Evolutionary conservation across 92 coral and sea anemone genomes (phyloP).

Genomic region (Parazoanthus swiftii): DNA sequence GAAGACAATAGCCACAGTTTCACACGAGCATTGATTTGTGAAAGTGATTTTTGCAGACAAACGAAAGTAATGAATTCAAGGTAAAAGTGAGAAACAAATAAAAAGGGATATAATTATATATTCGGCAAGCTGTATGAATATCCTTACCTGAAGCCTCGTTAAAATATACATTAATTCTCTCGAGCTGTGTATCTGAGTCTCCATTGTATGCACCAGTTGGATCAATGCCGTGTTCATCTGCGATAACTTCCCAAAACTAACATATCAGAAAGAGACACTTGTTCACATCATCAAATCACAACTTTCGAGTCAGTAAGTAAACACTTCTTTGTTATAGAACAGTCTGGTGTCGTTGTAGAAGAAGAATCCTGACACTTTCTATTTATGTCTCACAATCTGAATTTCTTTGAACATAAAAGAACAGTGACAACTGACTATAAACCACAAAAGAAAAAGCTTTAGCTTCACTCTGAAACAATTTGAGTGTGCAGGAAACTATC

Average conservation of each 20-base stretch:
- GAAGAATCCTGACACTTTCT: background rate
- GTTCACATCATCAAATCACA: background rate
- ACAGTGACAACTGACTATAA: constrained; percentile 11
- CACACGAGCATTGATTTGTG: background rate
- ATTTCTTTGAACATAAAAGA: constrained; percentile 8
- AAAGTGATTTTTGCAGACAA: background rate
- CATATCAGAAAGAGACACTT: background rate
- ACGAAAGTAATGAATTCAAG: background rate
- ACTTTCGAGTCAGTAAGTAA: background rate
- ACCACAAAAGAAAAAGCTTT: background rate
- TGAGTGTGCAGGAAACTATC: background rate
- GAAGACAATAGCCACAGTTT: background rate
- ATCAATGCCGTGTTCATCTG: constrained; percentile 76
- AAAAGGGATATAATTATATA: background rate
- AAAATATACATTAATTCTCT: constrained; percentile 70
- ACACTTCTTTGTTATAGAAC: background rate
- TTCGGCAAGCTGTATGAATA: too few relatives aligned
- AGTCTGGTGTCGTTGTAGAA: background rate
- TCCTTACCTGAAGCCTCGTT: constrained; percentile 71
- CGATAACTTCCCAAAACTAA: constrained; percentile 81
- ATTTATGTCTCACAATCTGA: background rate
- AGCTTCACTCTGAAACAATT: background rate
- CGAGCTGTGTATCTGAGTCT: constrained; percentile 63
- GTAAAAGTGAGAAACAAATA: background rate
- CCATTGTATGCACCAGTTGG: constrained; percentile 69